Conservation (phyloP, 2,888 invertebrate genomes). For the Tubulanus polymorphus region DNA sequence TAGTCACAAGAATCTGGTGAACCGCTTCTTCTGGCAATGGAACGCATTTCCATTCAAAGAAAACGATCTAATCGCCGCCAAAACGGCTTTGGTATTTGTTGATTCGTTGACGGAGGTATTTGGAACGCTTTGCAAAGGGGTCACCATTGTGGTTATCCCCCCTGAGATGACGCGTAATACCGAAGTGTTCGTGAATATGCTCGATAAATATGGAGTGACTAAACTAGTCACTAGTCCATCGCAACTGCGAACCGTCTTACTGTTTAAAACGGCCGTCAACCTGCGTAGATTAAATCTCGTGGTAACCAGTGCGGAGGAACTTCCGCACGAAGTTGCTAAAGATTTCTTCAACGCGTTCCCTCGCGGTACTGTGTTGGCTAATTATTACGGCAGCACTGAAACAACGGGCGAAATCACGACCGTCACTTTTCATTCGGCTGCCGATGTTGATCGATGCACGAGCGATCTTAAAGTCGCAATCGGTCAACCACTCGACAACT, state of each 20-base stretch:
- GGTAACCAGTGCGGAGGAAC: constrained; percentile 10
- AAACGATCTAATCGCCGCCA: constrained; percentile 74
- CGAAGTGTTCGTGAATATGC: constrained; percentile 64
- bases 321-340: constrained; percentile 1
- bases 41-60: constrained; percentile 69
- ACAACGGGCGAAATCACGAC: constrained; percentile 86
- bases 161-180: constrained; percentile 72
- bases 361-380: constrained; percentile 65
- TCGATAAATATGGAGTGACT: constrained; percentile 61
- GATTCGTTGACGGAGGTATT: constrained; percentile 84
- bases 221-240: constrained; percentile 69
- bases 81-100: constrained; percentile 84
- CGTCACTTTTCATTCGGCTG: constrained; percentile 62
- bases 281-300: not conserved
- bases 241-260: constrained; percentile 55
- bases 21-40: constrained; percentile 86
- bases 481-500: constrained; percentile 76
- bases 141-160: constrained; percentile 69
- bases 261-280: constrained; percentile 18
- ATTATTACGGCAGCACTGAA: constrained; percentile 87
- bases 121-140: constrained; percentile 74
- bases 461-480: constrained; percentile 69
- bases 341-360: constrained; percentile 54
- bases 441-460: constrained; percentile 19
- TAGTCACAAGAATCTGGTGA: constrained; percentile 63